Conservation (phyloP, 2,113 vertebrate genomes). For the Oreochromis spilurus region DNA sequence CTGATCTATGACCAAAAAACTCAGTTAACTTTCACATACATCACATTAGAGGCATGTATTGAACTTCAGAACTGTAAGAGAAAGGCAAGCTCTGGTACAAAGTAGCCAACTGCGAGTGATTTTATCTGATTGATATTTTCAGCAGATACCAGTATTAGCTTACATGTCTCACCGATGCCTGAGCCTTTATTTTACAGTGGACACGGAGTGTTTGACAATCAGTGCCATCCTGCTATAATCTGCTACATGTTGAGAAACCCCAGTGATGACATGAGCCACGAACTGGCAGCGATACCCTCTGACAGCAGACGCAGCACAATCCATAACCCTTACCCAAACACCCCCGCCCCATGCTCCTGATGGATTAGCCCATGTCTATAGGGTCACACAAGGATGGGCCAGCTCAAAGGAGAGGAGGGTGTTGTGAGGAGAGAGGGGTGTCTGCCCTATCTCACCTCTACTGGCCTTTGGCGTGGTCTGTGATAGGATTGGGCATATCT, state of each 20-base stretch:
- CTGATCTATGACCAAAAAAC: background rate
- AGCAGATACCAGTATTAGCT: background rate
- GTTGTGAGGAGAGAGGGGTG: constrained; percentile 10
- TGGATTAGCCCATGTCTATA: constrained; percentile 57
- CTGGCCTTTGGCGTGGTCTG: constrained; percentile 49
- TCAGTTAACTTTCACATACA: background rate
- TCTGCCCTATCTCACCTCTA: constrained; percentile 59
- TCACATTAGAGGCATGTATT: background rate
- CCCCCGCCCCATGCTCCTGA: constrained; percentile 33
- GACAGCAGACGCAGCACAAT: constrained; percentile 46
- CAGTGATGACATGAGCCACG: constrained; percentile 41
- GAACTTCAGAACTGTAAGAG: background rate
- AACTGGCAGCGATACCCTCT: constrained; percentile 43
- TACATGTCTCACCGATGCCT: background rate
- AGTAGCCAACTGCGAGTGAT: background rate
- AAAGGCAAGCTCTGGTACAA: background rate
- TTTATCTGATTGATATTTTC: background rate
- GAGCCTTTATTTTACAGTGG: background rate
- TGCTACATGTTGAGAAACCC: constrained; percentile 31
- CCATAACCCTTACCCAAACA: constrained; percentile 23
- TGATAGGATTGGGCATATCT: constrained; percentile 48
- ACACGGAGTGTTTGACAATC: background rate
- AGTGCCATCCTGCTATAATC: constrained; percentile 5
- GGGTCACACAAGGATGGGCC: constrained; percentile 54
- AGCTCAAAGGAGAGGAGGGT: constrained; percentile 22